Evolutionary conservation across 2,797 vertebrate genomes (phyloP), one percentile per base, ranked within the genome.

Genomic region (Capromys pilorides): DNA sequence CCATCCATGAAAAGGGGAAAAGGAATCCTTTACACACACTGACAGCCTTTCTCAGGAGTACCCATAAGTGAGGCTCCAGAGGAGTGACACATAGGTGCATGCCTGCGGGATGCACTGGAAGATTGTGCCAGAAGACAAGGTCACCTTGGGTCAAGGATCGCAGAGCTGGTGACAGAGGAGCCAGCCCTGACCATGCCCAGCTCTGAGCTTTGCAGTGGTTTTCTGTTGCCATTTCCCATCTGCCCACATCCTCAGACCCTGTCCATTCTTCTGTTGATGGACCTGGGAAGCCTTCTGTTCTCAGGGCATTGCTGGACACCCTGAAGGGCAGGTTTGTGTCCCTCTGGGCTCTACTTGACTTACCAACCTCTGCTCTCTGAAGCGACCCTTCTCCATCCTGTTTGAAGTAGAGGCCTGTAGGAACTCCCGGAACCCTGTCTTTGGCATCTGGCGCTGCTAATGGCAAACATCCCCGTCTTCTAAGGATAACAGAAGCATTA

Each of bases 51-150:
- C 45, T 91, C 45, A 12, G 54, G 51, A 59, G 57, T 39, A 7
- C 28, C 71, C 45, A 5, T 51, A 9, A 78, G 41, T 33, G 45
- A 51, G 75, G 45, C 11, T 86, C 26, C 61, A 7, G 2, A 0
- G 41, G 64, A 54, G 26, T 0, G 0, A 26, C 2, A 18, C 61
- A 33, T 75, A 51, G 49, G 13, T 36, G 8, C 0, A 8, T 49
- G n/a, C 62, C 49, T 18, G 16, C 21, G 54, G 2, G 1, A 28
- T 0, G 18, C 33, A 41, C 22, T 36, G 54, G 16, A 4, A 28
- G 45, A 69, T 36, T 3, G 4, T 31, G 22, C 0, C 2, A 24
- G 78, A 61, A 59, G 75, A 59, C 2, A 3, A 66, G 24, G 14
- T 64, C 14, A 4, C 18, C 33, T 22, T 22, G 26, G 41, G 4